phyloP scores from a whole-genome alignment of 1,140 invertebrate species.

The Polyergus mexicanus region DNA sequence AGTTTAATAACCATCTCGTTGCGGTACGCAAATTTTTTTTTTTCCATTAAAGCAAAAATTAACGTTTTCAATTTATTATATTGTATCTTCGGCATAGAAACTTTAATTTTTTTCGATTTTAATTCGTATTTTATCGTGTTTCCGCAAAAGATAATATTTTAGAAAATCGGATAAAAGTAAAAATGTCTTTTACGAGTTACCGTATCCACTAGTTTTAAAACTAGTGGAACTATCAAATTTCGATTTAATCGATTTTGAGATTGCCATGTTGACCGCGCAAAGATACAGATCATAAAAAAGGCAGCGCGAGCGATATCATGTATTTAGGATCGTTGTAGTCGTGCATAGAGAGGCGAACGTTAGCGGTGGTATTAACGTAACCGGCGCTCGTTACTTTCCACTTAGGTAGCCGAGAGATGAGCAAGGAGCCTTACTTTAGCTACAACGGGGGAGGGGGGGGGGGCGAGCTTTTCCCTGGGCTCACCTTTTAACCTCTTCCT shows the following conservation, averaged over 20 bases:
- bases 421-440: conserved; percentile 31
- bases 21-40: background rate
- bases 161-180: background rate
- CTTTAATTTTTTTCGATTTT: background rate
- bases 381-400: conserved; percentile 75
- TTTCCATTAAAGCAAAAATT: background rate
- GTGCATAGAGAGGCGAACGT: conserved; percentile 24
- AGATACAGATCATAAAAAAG: background rate
- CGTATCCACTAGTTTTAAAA: background rate
- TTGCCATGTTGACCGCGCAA: conserved; percentile 2
- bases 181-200: background rate
- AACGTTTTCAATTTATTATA: background rate
- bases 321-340: conserved; percentile 45
- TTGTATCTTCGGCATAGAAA: background rate
- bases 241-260: conserved; percentile 57
- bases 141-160: background rate
- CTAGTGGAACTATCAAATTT: conserved; percentile 50
- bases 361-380: conserved; percentile 58
- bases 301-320: conserved; percentile 61
- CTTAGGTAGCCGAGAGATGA: conserved; percentile 52
- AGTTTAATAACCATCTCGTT: background rate
- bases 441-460: too few relatives aligned
- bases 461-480: conserved; percentile 27
- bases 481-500: background rate
- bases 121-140: background rate